These are phyloP conservation scores for Columba livia DNA, from an alignment of 2,113 vertebrate species.

Conservation along the genomic window DNA sequence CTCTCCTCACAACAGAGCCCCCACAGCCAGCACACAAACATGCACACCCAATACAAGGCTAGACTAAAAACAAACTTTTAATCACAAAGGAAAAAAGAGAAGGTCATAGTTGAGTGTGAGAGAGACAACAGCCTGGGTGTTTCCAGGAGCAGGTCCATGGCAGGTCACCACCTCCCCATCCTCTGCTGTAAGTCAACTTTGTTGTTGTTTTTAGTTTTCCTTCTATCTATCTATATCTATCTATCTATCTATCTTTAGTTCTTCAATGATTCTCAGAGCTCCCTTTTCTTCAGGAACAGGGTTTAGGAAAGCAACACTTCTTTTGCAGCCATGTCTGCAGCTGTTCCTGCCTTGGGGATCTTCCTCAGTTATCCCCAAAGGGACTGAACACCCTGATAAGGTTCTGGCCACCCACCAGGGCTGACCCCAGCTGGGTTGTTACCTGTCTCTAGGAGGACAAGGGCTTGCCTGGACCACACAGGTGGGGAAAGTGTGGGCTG, in stretches of 20 bases:
- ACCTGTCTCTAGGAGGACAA: fast-evolving
- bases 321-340: fast-evolving
- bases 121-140: fast-evolving
- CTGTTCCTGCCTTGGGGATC: neutral
- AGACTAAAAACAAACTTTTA: neutral
- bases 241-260: fast-evolving
- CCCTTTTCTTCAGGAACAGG: neutral
- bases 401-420: fast-evolving
- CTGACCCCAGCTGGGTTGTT: fast-evolving
- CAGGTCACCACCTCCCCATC: fast-evolving
- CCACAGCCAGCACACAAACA: fast-evolving
- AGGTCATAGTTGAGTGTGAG: fast-evolving
- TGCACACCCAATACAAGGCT: fast-evolving
- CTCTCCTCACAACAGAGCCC: neutral
- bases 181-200: neutral
- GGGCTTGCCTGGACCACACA: neutral
- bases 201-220: neutral
- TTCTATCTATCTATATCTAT: neutral
- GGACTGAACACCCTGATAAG: too few species aligned
- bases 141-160: neutral
- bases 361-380: fast-evolving
- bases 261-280: neutral
- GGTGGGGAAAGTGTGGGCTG: fast-evolving
- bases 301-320: neutral
- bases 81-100: neutral